Evolutionary conservation across 1,140 invertebrate species (phyloP).

Genomic region (Bombus fervidus): DNA sequence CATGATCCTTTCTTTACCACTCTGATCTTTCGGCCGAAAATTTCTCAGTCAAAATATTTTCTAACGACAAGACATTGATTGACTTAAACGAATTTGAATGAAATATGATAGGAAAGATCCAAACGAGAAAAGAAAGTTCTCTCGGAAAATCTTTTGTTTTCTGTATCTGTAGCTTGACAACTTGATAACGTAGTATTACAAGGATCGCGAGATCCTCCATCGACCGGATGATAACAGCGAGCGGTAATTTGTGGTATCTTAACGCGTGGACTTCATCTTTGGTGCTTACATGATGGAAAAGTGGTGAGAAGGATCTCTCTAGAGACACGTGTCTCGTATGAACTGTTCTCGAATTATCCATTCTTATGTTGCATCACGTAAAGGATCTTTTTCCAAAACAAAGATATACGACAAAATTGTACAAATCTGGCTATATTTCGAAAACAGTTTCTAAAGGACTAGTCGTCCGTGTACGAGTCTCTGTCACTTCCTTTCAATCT

Average conservation of each 20-base stretch:
- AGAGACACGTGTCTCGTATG: neutral
- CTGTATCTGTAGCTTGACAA: too few relatives aligned
- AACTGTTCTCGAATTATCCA: neutral
- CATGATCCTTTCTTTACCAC: too few relatives aligned
- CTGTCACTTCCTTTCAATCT: too few relatives aligned
- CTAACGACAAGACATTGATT: too few relatives aligned
- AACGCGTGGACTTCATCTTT: neutral
- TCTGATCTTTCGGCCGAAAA: too few relatives aligned
- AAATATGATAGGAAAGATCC: too few relatives aligned
- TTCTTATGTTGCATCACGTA: rapidly evolving
- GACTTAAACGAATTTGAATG: too few relatives aligned
- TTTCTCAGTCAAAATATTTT: too few relatives aligned
- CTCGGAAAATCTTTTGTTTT: neutral
- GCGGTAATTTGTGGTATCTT: neutral
- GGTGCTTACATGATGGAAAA: neutral
- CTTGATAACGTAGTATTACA: neutral
- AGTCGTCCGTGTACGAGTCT: neutral
- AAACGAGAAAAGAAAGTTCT: neutral
- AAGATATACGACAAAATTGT: neutral
- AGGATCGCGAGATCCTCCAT: constrained; percentile 5
- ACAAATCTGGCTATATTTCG: neutral
- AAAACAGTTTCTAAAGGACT: neutral
- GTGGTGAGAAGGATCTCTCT: neutral
- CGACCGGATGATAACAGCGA: too few relatives aligned
- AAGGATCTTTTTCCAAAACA: neutral